Percentiles rank a stretch among this genome's conserved stretches.
Evolutionary conservation across 2,113 vertebrate genomes (phyloP).

Genomic region (Isurus oxyrinchus): DNA sequence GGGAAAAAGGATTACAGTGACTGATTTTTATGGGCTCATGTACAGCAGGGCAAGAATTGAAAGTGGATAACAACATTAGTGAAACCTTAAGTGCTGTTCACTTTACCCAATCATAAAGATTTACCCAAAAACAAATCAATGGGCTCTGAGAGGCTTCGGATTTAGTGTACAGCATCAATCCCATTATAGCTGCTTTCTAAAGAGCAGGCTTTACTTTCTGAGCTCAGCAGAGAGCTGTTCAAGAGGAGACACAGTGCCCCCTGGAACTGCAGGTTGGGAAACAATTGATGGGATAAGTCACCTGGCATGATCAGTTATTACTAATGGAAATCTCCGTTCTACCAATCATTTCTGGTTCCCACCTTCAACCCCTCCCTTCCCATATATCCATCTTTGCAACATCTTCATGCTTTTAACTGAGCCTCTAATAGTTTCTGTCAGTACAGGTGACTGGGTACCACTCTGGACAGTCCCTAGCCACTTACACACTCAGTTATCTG

Average conservation of each 20-base stretch:
- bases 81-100: constrained; percentile 36
- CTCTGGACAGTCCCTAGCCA: constrained; percentile 66
- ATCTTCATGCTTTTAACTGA: constrained; percentile 36
- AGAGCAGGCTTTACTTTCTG: constrained; percentile 8
- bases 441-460: constrained; percentile 65
- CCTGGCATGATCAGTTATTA: constrained; percentile 28
- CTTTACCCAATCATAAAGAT: constrained; percentile 36
- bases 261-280: constrained; percentile 18
- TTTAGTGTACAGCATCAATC: constrained; percentile 28
- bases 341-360: neutral
- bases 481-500: constrained; percentile 75
- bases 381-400: constrained; percentile 23
- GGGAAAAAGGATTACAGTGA: constrained; percentile 5
- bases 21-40: constrained; percentile 25
- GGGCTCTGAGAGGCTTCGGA: constrained; percentile 24
- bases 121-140: constrained; percentile 36
- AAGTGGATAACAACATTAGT: constrained; percentile 32
- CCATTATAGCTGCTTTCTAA: constrained; percentile 25
- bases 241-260: constrained; percentile 13
- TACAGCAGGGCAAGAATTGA: constrained; percentile 24
- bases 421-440: constrained; percentile 57
- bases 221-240: constrained; percentile 10
- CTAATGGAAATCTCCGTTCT: constrained; percentile 13
- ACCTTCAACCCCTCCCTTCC: neutral
- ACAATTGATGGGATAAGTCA: constrained; percentile 29